A percentile compares a stretch with the other conserved stretches of the same genome.
phyloP scores from a whole-genome alignment of 2,797 vertebrate genomes.

The Ceryle rudis region DNA sequence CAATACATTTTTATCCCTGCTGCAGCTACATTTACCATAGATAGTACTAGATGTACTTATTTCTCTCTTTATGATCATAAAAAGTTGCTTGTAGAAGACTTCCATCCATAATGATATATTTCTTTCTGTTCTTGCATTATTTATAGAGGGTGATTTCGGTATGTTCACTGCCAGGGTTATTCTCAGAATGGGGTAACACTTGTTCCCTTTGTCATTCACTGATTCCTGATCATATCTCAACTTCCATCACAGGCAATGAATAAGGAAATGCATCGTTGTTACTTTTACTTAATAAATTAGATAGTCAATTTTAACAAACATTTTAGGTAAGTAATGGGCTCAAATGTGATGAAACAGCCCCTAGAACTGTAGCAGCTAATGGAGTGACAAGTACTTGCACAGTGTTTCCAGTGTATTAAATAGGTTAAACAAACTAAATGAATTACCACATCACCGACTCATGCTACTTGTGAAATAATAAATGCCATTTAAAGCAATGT shows the following conservation, averaged over 20 bases:
- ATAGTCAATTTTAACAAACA: slow-evolving; percentile 3
- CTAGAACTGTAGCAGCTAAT: slow-evolving; percentile 16
- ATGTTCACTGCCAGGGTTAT: neutral
- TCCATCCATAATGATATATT: neutral
- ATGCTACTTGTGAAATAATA: slow-evolving; percentile 21
- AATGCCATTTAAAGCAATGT: slow-evolving; percentile 9
- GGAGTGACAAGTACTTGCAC: slow-evolving; percentile 15
- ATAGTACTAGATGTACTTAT: neutral
- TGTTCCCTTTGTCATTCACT: neutral
- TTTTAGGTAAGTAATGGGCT: neutral
- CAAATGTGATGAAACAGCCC: neutral
- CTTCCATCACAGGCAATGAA: neutral
- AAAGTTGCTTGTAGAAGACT: neutral
- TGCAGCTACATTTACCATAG: neutral
- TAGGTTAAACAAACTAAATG: slow-evolving; percentile 54
- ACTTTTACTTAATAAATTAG: slow-evolving; percentile 8
- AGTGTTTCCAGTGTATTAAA: slow-evolving; percentile 25
- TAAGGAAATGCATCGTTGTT: neutral
- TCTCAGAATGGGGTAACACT: neutral
- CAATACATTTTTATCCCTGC: neutral
- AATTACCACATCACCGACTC: slow-evolving; percentile 35
- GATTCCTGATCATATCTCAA: neutral
- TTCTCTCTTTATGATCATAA: neutral
- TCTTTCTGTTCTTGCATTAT: neutral
- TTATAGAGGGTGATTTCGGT: neutral